These are phyloP conservation scores for Belonocnema kinseyi DNA, from an alignment of 1,140 invertebrate species.

Conservation along the genomic window DNA sequence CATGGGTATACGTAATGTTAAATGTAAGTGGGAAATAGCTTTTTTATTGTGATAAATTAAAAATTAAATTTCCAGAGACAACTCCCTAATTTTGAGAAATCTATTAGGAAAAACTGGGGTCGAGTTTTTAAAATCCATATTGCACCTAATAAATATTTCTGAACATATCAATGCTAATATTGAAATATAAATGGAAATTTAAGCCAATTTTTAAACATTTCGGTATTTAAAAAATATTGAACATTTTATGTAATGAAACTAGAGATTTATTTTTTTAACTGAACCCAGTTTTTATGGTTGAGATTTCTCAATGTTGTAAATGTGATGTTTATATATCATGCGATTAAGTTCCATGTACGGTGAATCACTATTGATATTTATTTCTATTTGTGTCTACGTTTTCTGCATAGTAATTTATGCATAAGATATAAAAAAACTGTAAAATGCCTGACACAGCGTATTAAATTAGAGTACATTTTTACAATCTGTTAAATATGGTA, in stretches of 20 bases:
- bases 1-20: neutral
- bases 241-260: neutral
- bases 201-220: neutral
- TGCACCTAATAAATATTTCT: neutral
- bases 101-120: constrained; percentile 4
- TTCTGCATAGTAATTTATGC: constrained; percentile 22
- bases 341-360: constrained; percentile 18
- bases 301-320: constrained; percentile 18
- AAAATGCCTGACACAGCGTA: constrained; percentile 11
- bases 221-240: neutral
- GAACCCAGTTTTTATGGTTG: constrained; percentile 13
- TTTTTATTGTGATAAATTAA: neutral
- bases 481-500: constrained; percentile 25
- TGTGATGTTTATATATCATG: constrained; percentile 15
- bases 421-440: constrained; percentile 28
- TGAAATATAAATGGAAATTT: neutral
- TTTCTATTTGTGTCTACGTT: constrained; percentile 4
- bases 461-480: constrained; percentile 4
- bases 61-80: neutral
- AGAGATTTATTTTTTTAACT: neutral
- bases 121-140: neutral
- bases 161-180: constrained; percentile 1
- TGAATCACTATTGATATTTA: constrained; percentile 30
- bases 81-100: neutral
- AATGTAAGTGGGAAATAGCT: constrained; percentile 1